These are phyloP conservation scores for Plutella xylostella DNA, from an alignment of 2,888 invertebrate genomes.

Conservation along the genomic window DNA sequence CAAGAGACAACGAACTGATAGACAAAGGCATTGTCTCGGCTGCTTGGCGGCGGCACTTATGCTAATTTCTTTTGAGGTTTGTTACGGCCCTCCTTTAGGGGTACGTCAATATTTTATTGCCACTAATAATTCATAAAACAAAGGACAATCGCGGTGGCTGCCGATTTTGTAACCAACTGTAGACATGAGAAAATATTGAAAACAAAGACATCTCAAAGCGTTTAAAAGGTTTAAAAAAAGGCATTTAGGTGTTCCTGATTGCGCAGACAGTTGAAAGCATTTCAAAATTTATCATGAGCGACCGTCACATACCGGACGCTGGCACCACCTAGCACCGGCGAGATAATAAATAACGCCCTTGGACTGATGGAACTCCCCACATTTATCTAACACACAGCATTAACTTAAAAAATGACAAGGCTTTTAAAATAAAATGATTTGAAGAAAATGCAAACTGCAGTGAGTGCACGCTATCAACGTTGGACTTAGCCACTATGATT, in stretches of 20 bases:
- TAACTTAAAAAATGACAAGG: no score
- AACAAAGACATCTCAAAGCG: slow-evolving; percentile 3
- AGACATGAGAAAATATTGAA: no score
- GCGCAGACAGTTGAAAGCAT: slow-evolving; percentile 20
- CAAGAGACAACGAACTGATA: slow-evolving; percentile 42
- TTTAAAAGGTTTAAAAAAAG: background rate
- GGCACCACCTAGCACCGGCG: slow-evolving; percentile 45
- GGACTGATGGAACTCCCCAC: no score
- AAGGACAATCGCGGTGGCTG: slow-evolving; percentile 4
- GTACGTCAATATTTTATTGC: slow-evolving; percentile 35
- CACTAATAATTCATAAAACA: slow-evolving; percentile 32
- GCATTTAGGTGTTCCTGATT: background rate
- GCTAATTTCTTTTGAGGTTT: slow-evolving; percentile 61
- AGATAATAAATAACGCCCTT: slow-evolving; percentile 9
- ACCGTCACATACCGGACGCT: no score
- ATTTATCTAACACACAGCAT: no score
- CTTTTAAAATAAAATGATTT: no score
- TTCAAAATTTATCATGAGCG: slow-evolving; percentile 41
- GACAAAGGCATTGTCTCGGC: slow-evolving; percentile 63
- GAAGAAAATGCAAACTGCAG: no score
- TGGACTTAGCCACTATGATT: no score
- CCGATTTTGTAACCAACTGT: background rate
- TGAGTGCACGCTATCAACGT: no score
- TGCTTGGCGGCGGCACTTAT: slow-evolving; percentile 59
- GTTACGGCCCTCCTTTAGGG: slow-evolving; percentile 41